phyloP scores from a whole-genome alignment of 2,888 invertebrate genomes.

The Neoscelio sp. region DNA sequence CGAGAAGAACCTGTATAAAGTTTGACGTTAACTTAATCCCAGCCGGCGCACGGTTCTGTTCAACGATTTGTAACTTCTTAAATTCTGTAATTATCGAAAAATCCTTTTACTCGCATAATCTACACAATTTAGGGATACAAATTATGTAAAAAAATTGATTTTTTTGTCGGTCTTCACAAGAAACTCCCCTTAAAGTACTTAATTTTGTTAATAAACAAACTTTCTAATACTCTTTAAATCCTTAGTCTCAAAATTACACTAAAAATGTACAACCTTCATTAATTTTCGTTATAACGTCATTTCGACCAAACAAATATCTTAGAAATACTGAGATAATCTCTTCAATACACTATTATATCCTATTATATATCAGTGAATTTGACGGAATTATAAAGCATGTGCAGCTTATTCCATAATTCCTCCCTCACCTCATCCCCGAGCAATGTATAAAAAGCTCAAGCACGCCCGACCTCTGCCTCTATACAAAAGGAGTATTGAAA shows the following conservation, averaged over 20 bases:
- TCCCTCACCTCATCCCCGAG: background rate
- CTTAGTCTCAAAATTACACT: background rate
- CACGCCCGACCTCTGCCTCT: conserved; percentile 38
- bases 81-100: too few relatives aligned
- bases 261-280: conserved; percentile 31
- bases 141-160: too few relatives aligned
- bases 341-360: conserved; percentile 16
- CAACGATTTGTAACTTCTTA: too few relatives aligned
- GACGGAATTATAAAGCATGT: conserved; percentile 28
- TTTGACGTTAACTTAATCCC: too few relatives aligned
- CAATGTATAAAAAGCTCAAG: conserved; percentile 26
- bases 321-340: conserved; percentile 27
- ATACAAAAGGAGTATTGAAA: conserved; percentile 62
- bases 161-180: too few relatives aligned
- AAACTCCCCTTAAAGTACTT: too few relatives aligned
- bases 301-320: conserved; percentile 18
- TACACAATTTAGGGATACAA: too few relatives aligned
- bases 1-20: too few relatives aligned
- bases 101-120: too few relatives aligned
- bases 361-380: conserved; percentile 30
- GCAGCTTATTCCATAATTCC: conserved; percentile 14
- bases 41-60: too few relatives aligned
- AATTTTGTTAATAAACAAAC: conserved; percentile 2
- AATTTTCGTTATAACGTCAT: conserved; percentile 36
- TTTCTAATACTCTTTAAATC: background rate